Evolutionary conservation across 2,113 vertebrate genomes (phyloP).

Genomic region (Nanger granti): DNA sequence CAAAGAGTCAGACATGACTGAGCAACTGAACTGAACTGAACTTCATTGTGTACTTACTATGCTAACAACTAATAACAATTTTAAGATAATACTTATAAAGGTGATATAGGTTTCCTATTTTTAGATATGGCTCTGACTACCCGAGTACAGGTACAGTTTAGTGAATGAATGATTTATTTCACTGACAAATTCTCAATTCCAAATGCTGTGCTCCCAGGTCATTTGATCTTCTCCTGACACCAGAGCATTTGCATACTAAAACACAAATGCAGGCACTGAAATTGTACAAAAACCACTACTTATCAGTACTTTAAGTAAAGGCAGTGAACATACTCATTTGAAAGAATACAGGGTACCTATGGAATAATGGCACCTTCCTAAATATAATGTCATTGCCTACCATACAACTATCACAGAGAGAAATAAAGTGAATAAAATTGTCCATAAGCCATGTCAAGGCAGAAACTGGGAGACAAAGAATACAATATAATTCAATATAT

Average conservation of each 20-base stretch:
- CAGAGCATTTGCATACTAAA: not conserved
- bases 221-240: not conserved
- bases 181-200: not conserved
- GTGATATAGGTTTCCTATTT: too few species aligned
- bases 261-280: not conserved
- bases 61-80: too few species aligned
- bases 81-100: too few species aligned
- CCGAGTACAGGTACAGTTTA: not conserved
- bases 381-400: not conserved
- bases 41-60: too few species aligned
- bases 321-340: not conserved
- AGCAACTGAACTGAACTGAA: too few species aligned
- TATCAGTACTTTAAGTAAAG: not conserved
- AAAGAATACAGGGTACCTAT: not conserved
- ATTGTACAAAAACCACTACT: not conserved
- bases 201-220: not conserved
- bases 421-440: not conserved
- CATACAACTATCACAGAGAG: not conserved
- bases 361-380: not conserved
- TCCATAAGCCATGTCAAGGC: not conserved
- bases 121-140: not conserved
- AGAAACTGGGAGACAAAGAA: not conserved
- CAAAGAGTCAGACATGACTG: too few species aligned
- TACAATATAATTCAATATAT: not conserved
- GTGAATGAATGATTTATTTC: not conserved